Base-by-base conservation (phyloP, 2,797 vertebrate genomes). In the Morus bassanus region DNA sequence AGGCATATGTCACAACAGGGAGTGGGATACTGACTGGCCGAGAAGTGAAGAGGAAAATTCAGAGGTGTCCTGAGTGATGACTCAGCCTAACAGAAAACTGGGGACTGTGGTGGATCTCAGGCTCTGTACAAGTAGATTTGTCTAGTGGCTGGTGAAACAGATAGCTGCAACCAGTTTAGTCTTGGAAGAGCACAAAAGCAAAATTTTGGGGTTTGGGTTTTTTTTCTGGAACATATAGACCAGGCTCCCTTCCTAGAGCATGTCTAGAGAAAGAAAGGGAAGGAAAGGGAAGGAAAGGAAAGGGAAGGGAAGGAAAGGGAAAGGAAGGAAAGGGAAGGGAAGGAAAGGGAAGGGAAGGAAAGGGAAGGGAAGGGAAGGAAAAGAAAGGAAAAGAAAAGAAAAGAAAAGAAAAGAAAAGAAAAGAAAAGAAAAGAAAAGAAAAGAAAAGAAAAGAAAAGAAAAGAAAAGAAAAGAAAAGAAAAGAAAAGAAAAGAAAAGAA, bases 71-170 rank as follows among this genome's bases (percentile, higher is more conserved):
- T 46, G 21, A 45, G 13, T 18, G 25, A 33, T 33, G 43, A 43
- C 23, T 43, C 56, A 33, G 18, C 18, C 27, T 57, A 77, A 43
- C 6, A 57, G 37, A 70, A 63, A 28, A 28, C 0, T 48, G 21
- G 13, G 8, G 13, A 0, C 1, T 6, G 22, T 24, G 10, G 7
- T 3, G 3, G 35, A 53, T 24, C 23, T 70, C 35, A 63, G 35
- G 27, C 11, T 69, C 27, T 27, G 10, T 48, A 50, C 11, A 27
- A 15, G 8, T 30, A 43, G 15, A 24, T 35, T 89, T 68, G 17
- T 31, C 35, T 23, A 48, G 15, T 33, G 41, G 18, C 11, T 31
- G 63, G 48, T 8, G 63, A 41, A 69, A 46, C 11, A 51, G 37
- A 21, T 13, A n/a, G 25, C 17, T 25, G 28, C 54, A 60, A 53